Evolutionary conservation across 2,888 invertebrate species (phyloP), one percentile per base, ranked within the genome.

Genomic region (Tetramorium bicarinatum): DNA sequence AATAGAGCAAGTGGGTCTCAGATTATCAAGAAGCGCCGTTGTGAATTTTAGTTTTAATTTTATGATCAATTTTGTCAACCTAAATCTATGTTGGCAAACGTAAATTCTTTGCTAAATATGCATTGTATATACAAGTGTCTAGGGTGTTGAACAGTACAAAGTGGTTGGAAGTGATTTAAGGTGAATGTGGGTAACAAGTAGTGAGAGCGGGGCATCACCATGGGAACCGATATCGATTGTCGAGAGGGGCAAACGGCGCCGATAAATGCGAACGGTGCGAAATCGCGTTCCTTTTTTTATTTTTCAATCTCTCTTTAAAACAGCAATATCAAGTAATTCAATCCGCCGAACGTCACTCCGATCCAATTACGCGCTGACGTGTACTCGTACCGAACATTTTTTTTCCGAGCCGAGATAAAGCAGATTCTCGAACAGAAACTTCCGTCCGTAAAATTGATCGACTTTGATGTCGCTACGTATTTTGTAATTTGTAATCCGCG

Each of bases 191-290:
- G 93, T 94, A 94, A 94, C 93, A 93, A 92, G 93, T 93, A 90
- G 75, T 87, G 62, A 90, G 90, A 89, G 89, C 89, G 91, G 90
- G 91, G 92, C 91, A 94, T 94, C 91, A 87, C 93, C 93, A 94
- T 94, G 94, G 94, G 90, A 93, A 94, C 94, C 92, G 89, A 92
- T 94, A 94, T 94, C 93, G 94, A 94, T 94, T 93, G 91, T 89
- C 86, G 88, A 89, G 89, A 85, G 89, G 82, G 81, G 81, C 77
- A 87, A 89, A 84, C 88, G 85, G 88, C 80, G 74, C 83, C 85
- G 75, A 84, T 86, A 87, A 90, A 85, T 86, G 89, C 83, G 77
- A 67, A 67, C 66, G 74, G 44, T 66, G 66, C 67, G 84, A 56
- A 85, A 86, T 83, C 84, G 44, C 64, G 77, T 38, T 79, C n/a